Base-by-base conservation (phyloP, 1,140 invertebrate species). In the Aricia agestis region DNA sequence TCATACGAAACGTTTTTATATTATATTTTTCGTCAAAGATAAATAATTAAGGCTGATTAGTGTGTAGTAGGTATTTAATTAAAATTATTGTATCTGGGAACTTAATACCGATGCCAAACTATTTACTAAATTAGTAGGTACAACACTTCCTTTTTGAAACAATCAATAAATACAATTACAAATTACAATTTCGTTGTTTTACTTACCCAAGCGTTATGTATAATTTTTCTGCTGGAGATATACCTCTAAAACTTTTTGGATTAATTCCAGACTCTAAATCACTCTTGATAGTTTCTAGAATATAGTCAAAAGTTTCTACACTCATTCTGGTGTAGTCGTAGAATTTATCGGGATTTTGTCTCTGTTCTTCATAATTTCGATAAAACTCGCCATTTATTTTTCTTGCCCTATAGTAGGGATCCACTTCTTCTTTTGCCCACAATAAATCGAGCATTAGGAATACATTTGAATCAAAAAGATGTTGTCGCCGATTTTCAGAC, bases 401-500 rank as follows among this genome's bases (percentile, higher is more conserved):
- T n/a, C n/a, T n/a, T n/a, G n/a, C n/a, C n/a, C n/a, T n/a, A n/a
- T n/a, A n/a, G n/a, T n/a, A n/a, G n/a, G n/a, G n/a, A n/a, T n/a
- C n/a, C 17, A 63, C 57, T 59, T 69, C 68, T 58, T 59, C 68
- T 69, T 69, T 58, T 76, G 72, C 71, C 74, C 74, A 73, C 70
- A 73, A 67, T 73, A 76, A 72, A 76, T 73, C 72, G 63, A 71
- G 68, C 41, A 72, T 69, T 72, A 76, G 67, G 69, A 69, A 76
- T 76, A n/a, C n/a, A n/a, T n/a, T n/a, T n/a, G n/a, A n/a, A n/a
- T n/a, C n/a, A n/a, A n/a, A n/a, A n/a, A n/a, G 70, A 71, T 76
- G 69, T 57, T 76, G 69, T 57, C 70, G 70, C 61, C 72, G 75
- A 70, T 73, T 45, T 72, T 72, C 70, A 76, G 58, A 72, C 75